Evolutionary conservation across 2,797 vertebrate species (phyloP), one percentile per base, ranked within the genome.

Genomic region (Sparidentex hasta): DNA sequence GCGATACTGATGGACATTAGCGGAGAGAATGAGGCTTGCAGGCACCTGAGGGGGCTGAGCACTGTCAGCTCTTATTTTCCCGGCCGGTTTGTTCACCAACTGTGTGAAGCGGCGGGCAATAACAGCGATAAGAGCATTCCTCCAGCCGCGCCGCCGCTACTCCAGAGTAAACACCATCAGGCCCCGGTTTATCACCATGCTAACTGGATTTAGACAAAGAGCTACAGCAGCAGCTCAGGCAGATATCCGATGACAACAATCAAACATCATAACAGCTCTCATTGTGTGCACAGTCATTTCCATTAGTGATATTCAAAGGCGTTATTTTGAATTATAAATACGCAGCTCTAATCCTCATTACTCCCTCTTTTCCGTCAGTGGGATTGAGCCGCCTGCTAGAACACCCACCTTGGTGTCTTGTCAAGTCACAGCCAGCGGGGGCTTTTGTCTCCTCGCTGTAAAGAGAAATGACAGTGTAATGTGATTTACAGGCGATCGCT

Each of bases 381-480:
- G 84, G 85, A 85, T 79, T 74, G 65, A 72, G 83, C 87, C n/a
- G 87, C 86, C 82, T 77, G 85, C 90, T 85, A 83, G 85, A 93
- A 94, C 93, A 93, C 92, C 93, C 92, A 93, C 88, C 89, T 90
- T 74, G 90, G 88, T 91, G 88, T 93, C 88, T 89, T 89, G 90
- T 92, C 87, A 90, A 92, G 87, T 90, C 90, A 66, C 82, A 90
- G 92, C 91, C 88, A 79, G 88, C 88, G 85, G 88, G 86, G 87
- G 90, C 90, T 90, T 92, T 93, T 93, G 91, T 94, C 94, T 94
- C 88, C 74, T 80, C 50, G 82, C 90, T 88, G 86, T 94, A 94
- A 94, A 93, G 92, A 95, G 93, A 89, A 95, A 95, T 95, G 94
- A 95, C 93, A 92, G 93, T 74, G 88, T 95, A 95, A 95, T 94